Evolutionary conservation across 1,140 invertebrate species (phyloP).

Genomic region (Drosophila nasuta): DNA sequence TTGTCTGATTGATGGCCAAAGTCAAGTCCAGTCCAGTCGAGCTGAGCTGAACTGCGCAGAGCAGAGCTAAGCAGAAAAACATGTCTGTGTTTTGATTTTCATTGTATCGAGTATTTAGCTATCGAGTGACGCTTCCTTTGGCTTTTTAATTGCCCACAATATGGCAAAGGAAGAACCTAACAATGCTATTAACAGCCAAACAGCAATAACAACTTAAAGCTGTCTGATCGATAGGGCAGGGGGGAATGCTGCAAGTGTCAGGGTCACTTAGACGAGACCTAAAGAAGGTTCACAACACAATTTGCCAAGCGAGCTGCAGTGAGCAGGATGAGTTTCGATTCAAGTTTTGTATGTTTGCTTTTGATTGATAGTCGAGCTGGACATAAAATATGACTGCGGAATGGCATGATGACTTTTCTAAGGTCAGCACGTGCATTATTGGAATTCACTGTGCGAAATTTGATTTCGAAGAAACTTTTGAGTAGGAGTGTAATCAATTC

Average conservation of each 20-base stretch:
- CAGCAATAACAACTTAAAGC: conserved; percentile 47
- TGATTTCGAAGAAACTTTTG: neutral
- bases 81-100: conserved; percentile 49
- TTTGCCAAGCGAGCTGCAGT: conserved; percentile 24
- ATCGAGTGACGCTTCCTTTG: conserved; percentile 1
- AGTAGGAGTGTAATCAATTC: neutral
- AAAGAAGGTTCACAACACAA: conserved; percentile 23
- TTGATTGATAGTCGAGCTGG: conserved; percentile 31
- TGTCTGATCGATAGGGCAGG: conserved; percentile 24
- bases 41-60: conserved; percentile 23
- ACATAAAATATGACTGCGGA: conserved; percentile 16
- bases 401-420: conserved; percentile 2
- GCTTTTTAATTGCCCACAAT: conserved; percentile 64
- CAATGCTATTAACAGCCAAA: conserved; percentile 32
- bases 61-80: conserved; percentile 18
- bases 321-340: conserved; percentile 1
- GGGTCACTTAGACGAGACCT: conserved; percentile 19
- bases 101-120: conserved; percentile 38
- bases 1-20: conserved; percentile 70
- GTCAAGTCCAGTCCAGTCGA: conserved; percentile 1
- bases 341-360: conserved; percentile 3
- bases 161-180: conserved; percentile 35
- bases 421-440: conserved; percentile 2
- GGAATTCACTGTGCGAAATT: neutral
- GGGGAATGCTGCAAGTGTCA: conserved; percentile 7